Evolutionary conservation across 2,113 vertebrate species (phyloP), one percentile per base, ranked within the genome.

Genomic region (Uria lomvia): DNA sequence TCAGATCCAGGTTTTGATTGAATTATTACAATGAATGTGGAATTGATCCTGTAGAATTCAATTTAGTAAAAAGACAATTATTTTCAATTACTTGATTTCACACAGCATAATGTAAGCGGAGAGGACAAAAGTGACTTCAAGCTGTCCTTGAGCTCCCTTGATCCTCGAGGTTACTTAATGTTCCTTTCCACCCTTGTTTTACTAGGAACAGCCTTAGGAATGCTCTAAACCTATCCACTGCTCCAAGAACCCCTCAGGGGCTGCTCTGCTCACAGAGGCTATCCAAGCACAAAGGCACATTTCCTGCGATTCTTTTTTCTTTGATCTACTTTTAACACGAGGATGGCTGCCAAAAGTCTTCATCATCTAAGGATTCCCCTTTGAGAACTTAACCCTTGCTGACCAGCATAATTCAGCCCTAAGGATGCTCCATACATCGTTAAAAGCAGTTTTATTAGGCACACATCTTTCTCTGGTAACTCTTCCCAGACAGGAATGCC

Each of bases 301-400:
- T 96, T 97, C 52, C 81, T 79, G 34, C 18, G 4, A 34, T 77
- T 63, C 63, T 88, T 74, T 86, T 76, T 55, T 26, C 74, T 82
- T 94, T 95, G 56, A 87, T 96, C 92, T 85, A 8, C 81, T 95
- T 92, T 85, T 82, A 80, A 94, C 94, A 90, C 53, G 62, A 85
- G 36, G 24, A 72, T 73, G 70, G 82, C 23, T 82, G 77, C 56
- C 87, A 94, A 53, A 40, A 83, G 58, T 87, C 77, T 82, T 91
- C 40, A 85, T 68, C 65, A 74, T 71, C 43, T 66, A 56, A 94
- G 60, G 56, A 78, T 95, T 88, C 36, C 70, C 53, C 45, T 90
- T 78, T n/a, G 56, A 91, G 53, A 68, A 40, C 24, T 90, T 85
- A 95, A 93, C 49, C 70, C 77, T 85, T 73, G 32, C 58, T 29